Conservation (phyloP, 2,797 vertebrate species). For the Anniella stebbinsi region DNA sequence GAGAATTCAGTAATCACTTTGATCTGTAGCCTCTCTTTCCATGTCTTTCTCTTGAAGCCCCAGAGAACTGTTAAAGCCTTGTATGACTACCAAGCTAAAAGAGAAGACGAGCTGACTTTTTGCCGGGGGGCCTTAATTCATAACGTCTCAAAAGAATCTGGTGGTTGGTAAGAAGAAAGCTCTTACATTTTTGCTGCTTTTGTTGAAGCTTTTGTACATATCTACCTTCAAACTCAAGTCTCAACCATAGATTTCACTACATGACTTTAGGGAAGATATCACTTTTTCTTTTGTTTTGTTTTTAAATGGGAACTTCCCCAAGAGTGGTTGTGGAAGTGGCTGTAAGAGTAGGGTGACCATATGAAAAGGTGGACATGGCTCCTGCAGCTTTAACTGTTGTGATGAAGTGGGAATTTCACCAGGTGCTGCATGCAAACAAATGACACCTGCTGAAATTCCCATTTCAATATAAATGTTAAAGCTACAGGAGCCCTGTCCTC, state of each 20-base stretch:
- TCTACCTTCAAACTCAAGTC: background rate
- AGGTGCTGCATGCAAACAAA: no score
- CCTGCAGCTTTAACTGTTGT: no score
- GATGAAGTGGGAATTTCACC: no score
- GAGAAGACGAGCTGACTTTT: slow-evolving; percentile 90
- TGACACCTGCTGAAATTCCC: no score
- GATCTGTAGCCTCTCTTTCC: slow-evolving; percentile 46
- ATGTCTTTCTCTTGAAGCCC: slow-evolving; percentile 79
- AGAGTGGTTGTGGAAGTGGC: background rate
- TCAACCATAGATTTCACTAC: background rate
- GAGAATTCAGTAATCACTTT: background rate
- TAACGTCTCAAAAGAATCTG: slow-evolving; percentile 88
- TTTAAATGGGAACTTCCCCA: background rate
- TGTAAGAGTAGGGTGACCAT: no score
- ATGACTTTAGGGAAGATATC: background rate
- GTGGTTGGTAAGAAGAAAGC: slow-evolving; percentile 87
- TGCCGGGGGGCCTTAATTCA: slow-evolving; percentile 92
- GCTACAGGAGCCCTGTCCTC: no score
- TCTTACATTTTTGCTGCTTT: background rate
- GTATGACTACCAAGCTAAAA: slow-evolving; percentile 89
- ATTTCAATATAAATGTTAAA: no score
- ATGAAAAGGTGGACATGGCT: no score
- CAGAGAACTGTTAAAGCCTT: slow-evolving; percentile 90
- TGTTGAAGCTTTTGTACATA: background rate
- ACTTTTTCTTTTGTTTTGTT: no score